Conservation (phyloP, 2,113 vertebrate genomes). For the Nibea albiflora region DNA sequence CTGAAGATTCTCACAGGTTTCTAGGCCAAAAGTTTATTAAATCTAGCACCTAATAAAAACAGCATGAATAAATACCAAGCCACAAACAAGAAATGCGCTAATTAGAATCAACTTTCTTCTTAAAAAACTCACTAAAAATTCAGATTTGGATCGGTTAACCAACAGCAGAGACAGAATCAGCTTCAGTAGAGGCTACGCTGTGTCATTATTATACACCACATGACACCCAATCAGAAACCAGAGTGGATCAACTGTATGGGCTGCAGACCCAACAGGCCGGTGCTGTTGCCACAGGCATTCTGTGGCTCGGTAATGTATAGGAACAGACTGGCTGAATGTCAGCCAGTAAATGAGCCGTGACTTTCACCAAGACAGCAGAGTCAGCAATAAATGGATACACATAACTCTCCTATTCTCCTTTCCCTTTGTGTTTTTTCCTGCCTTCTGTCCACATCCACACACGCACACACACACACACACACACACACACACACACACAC, state of each 20-base stretch:
- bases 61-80: background rate
- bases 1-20: background rate
- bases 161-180: background rate
- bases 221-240: conserved; percentile 20
- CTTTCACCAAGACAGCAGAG: conserved; percentile 66
- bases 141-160: background rate
- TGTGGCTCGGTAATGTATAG: conserved; percentile 47
- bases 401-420: conserved; percentile 45
- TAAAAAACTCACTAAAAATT: background rate
- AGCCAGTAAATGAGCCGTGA: conserved; percentile 74
- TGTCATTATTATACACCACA: background rate
- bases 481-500: conserved; percentile 8
- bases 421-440: conserved; percentile 38
- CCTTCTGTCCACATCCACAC: background rate
- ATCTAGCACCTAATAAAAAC: background rate
- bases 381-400: conserved; percentile 69
- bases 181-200: background rate
- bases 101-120: background rate
- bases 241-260: conserved; percentile 17
- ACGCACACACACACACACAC: background rate
- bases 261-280: conserved; percentile 22
- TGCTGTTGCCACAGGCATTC: conserved; percentile 47
- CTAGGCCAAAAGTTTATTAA: too few relatives aligned
- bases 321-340: conserved; percentile 66
- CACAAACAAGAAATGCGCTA: background rate